Evolutionary conservation across 2,797 vertebrate species (phyloP).

Genomic region (Diglossa cyanea): DNA sequence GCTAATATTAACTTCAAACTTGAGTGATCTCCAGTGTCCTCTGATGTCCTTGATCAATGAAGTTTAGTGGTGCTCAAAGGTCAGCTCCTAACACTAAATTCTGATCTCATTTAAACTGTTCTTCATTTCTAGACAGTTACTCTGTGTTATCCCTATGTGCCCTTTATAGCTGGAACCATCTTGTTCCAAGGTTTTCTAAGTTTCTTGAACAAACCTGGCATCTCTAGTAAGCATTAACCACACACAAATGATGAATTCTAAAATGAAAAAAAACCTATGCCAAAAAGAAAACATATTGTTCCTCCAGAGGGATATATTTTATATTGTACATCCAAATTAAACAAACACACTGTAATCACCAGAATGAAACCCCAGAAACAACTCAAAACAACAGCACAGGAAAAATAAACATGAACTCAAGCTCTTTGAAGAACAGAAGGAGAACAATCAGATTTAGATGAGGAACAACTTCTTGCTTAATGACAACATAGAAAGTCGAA

Average conservation of each 20-base stretch:
- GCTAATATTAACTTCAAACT: background rate
- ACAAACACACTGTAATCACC: conserved; percentile 54
- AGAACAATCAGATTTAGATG: background rate
- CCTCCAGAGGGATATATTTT: conserved; percentile 32
- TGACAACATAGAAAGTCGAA: background rate
- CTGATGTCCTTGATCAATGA: background rate
- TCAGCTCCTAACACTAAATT: background rate
- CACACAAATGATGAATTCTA: background rate
- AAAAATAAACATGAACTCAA: conserved; percentile 60
- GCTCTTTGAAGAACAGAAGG: conserved; percentile 11
- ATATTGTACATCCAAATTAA: conserved; percentile 47
- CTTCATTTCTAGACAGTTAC: background rate
- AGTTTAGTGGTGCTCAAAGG: background rate
- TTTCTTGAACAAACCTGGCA: conserved; percentile 18
- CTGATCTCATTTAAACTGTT: background rate
- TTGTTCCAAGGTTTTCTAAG: background rate
- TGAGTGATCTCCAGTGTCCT: background rate
- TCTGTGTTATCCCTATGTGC: background rate
- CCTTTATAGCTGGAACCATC: background rate
- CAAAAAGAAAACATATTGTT: conserved; percentile 41
- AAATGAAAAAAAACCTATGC: background rate
- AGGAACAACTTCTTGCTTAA: conserved; percentile 13
- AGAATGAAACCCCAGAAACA: conserved; percentile 49
- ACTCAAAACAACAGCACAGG: conserved; percentile 18
- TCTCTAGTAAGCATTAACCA: background rate